Evolutionary conservation across 2,888 invertebrate species (phyloP).

Genomic region (Vannuccia rotundouncinata): DNA sequence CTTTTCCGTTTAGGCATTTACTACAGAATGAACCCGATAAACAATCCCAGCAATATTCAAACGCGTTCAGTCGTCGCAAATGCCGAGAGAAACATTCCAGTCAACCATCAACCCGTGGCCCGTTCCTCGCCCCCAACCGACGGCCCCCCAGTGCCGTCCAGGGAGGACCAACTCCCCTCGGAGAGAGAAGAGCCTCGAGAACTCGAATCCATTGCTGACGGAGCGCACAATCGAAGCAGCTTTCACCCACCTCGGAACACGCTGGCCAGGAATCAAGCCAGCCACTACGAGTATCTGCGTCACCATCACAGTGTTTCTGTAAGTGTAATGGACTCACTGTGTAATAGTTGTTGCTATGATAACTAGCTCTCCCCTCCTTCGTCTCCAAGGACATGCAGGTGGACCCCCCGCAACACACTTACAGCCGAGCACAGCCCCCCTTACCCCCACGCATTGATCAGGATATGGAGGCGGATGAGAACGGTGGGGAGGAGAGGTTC

Average conservation of each 20-base stretch:
- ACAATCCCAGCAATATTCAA: not conserved
- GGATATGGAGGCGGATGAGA: not conserved
- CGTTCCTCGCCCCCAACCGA: not conserved
- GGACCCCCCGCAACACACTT: not conserved
- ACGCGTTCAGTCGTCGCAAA: not conserved
- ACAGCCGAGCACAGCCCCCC: not conserved
- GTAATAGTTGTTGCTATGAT: too few species aligned
- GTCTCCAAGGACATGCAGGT: not conserved
- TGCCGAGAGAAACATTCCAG: not conserved
- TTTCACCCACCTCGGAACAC: not conserved
- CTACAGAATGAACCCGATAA: not conserved
- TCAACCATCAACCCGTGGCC: not conserved
- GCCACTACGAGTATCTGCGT: not conserved
- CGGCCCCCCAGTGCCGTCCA: not conserved
- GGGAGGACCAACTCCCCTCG: not conserved
- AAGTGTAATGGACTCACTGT: too few species aligned
- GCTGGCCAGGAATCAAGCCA: not conserved
- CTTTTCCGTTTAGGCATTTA: too few species aligned
- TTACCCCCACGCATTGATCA: too few species aligned
- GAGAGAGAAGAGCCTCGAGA: not conserved
- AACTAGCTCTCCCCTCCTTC: too few species aligned
- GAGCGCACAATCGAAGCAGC: not conserved
- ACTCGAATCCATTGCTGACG: not conserved
- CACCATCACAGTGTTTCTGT: too few species aligned
- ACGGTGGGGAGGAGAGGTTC: not conserved